These are phyloP conservation scores for Drosophila kohkoa DNA, from an alignment of 1,140 invertebrate species.

Conservation along the genomic window DNA sequence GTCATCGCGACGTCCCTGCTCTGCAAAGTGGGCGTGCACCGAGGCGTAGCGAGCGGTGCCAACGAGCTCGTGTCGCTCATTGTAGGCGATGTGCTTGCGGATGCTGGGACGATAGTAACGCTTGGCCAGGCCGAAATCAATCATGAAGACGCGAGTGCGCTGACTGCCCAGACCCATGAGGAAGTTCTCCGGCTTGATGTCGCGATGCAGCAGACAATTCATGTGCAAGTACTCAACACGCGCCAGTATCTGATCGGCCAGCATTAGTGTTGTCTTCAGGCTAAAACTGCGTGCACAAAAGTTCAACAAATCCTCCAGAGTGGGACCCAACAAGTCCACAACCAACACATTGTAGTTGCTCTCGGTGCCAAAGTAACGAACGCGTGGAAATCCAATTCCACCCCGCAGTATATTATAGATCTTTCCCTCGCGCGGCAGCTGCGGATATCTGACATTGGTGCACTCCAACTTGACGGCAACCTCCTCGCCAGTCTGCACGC, in stretches of 20 bases:
- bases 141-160: slow-evolving; percentile 95
- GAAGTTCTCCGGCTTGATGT: slow-evolving; percentile 98
- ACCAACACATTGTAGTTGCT: slow-evolving; percentile 95
- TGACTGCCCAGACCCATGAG: slow-evolving; percentile 97
- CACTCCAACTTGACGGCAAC: slow-evolving; percentile 97
- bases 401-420: slow-evolving; percentile 95
- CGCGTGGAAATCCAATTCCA: slow-evolving; percentile 95
- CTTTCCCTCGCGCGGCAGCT: slow-evolving; percentile 96
- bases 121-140: slow-evolving; percentile 97
- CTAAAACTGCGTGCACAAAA: slow-evolving; percentile 96
- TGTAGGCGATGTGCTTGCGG: slow-evolving; percentile 92
- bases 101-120: slow-evolving; percentile 94
- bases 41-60: slow-evolving; percentile 97
- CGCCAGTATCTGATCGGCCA: slow-evolving; percentile 95
- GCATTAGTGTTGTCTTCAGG: slow-evolving; percentile 97
- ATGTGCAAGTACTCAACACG: slow-evolving; percentile 96
- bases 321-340: slow-evolving; percentile 96
- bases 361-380: slow-evolving; percentile 93
- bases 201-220: slow-evolving; percentile 96
- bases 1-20: slow-evolving; percentile 94
- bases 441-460: slow-evolving; percentile 94
- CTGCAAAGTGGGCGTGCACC: slow-evolving; percentile 96
- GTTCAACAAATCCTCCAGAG: slow-evolving; percentile 96
- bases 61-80: slow-evolving; percentile 97
- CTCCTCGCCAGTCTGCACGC: slow-evolving; percentile 95